Percentiles rank a stretch among this genome's conserved stretches.
These are phyloP conservation scores for Drosophila littoralis DNA, from an alignment of 1,140 invertebrate genomes.

Conservation along the genomic window DNA sequence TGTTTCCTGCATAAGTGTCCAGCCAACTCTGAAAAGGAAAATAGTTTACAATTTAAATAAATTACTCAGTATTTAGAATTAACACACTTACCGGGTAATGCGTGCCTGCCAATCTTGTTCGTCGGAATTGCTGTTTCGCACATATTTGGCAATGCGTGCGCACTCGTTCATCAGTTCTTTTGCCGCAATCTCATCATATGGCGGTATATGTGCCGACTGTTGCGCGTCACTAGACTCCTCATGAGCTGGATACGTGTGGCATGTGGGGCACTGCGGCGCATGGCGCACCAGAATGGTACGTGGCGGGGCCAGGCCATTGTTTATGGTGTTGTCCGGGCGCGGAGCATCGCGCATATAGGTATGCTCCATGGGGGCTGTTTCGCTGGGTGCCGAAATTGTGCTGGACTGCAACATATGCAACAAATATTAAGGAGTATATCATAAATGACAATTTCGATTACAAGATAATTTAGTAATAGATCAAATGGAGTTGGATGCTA, in stretches of 20 bases:
- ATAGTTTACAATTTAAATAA: neutral
- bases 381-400: conserved; percentile 68
- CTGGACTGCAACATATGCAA: conserved; percentile 46
- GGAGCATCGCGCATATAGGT: conserved; percentile 73
- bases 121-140: conserved; percentile 87
- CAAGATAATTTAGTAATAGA: neutral
- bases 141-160: conserved; percentile 87
- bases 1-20: conserved; percentile 88
- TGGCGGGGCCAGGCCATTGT: conserved; percentile 63
- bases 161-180: conserved; percentile 90
- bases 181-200: conserved; percentile 88
- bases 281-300: conserved; percentile 74
- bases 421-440: neutral
- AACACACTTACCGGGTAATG: conserved; percentile 86
- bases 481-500: neutral
- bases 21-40: conserved; percentile 86
- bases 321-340: conserved; percentile 38
- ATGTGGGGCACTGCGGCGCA: conserved; percentile 78
- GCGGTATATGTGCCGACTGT: conserved; percentile 74
- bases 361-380: conserved; percentile 75
- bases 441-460: neutral
- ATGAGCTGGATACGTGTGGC: conserved; percentile 74
- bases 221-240: conserved; percentile 62
- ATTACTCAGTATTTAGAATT: too few species aligned
- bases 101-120: conserved; percentile 90